Evolutionary conservation across 1,140 invertebrate genomes (phyloP).

Genomic region (Hirudo medicinalis): DNA sequence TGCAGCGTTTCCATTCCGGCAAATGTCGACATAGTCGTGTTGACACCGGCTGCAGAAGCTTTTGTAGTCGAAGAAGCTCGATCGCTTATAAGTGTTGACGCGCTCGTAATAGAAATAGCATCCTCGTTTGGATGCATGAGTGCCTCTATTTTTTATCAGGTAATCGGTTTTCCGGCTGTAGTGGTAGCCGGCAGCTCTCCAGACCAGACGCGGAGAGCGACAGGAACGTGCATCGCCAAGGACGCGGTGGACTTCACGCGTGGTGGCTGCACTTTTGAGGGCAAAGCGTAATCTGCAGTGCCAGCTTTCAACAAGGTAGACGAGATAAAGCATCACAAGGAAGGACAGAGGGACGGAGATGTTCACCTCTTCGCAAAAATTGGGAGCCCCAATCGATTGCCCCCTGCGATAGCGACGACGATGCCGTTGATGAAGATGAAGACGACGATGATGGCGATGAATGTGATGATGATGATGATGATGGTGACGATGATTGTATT

Average conservation of each 20-base stretch:
- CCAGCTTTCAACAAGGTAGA: constrained; percentile 73
- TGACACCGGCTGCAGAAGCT: too few species aligned
- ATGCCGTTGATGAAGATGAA: background rate
- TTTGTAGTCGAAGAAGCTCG: constrained; percentile 58
- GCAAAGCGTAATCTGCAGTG: constrained; percentile 54
- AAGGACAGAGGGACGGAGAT: constrained; percentile 71
- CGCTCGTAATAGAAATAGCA: constrained; percentile 62
- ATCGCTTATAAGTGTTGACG: constrained; percentile 64
- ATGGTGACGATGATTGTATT: background rate
- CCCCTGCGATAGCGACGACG: background rate
- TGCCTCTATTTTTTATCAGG: constrained; percentile 58
- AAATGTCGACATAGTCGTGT: too few species aligned
- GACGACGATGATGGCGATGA: background rate
- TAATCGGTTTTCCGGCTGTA: constrained; percentile 61
- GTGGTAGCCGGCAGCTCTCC: constrained; percentile 76
- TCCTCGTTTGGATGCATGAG: constrained; percentile 65
- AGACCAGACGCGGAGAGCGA: constrained; percentile 63
- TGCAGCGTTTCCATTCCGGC: too few species aligned
- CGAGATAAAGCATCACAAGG: constrained; percentile 62
- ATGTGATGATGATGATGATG: background rate
- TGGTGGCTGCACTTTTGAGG: constrained; percentile 53
- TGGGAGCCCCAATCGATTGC: constrained; percentile 35
- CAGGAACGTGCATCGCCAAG: constrained; percentile 56
- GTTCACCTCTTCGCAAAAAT: constrained; percentile 62
- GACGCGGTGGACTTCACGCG: constrained; percentile 53